phyloP scores from a whole-genome alignment of 1,140 invertebrate genomes.

The Cardiocondyla obscurior region DNA sequence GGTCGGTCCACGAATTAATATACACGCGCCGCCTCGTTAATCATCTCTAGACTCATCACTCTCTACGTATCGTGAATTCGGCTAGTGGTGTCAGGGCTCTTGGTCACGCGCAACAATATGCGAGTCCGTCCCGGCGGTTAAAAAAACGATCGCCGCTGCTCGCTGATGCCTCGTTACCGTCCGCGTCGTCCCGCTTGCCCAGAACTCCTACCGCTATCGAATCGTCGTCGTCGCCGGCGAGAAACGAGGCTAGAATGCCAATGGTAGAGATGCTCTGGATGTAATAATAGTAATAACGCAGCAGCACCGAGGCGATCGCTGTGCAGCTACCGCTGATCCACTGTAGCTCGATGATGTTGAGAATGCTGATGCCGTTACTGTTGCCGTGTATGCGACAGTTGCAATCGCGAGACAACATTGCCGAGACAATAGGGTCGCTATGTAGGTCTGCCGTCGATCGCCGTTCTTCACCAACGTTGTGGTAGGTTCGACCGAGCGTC shows the following conservation, averaged over 20 bases:
- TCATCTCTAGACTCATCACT: constrained; percentile 22
- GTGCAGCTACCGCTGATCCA: constrained; percentile 51
- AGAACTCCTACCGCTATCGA: not conserved
- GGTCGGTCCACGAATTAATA: constrained; percentile 12
- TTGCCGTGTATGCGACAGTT: constrained; percentile 36
- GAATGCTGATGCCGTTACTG: constrained; percentile 31
- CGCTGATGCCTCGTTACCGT: constrained; percentile 11
- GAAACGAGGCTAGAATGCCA: constrained; percentile 5
- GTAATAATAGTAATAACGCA: constrained; percentile 41
- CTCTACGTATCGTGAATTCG: constrained; percentile 16
- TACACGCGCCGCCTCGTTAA: constrained; percentile 27
- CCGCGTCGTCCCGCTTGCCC: not conserved
- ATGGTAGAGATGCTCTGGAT: not conserved
- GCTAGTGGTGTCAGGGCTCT: constrained; percentile 60
- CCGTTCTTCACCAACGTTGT: constrained; percentile 49
- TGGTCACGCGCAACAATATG: constrained; percentile 75
- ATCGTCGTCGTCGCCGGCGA: constrained; percentile 40
- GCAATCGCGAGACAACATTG: constrained; percentile 58
- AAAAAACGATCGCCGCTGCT: constrained; percentile 33
- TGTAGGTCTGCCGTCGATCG: constrained; percentile 38
- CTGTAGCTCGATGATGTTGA: constrained; percentile 43
- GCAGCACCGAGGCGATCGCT: constrained; percentile 40
- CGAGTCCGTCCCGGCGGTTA: constrained; percentile 29
- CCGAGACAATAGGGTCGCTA: constrained; percentile 28
- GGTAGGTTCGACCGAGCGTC: constrained; percentile 60